Percentiles rank a stretch among this genome's conserved stretches.
These are phyloP conservation scores for Idaea straminata DNA, from an alignment of 2,888 invertebrate genomes.

Conservation along the genomic window DNA sequence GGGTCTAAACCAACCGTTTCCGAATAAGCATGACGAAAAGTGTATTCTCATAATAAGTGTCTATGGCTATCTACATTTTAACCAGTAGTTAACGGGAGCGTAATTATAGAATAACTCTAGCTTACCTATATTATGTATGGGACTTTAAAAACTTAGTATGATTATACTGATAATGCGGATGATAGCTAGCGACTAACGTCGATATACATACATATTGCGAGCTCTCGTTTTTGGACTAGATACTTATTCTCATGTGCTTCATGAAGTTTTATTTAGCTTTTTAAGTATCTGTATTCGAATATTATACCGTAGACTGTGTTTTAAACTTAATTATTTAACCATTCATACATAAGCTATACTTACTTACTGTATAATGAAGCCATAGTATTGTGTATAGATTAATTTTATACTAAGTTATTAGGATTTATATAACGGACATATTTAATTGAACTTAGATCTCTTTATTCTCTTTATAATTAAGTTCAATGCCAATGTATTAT, in stretches of 20 bases:
- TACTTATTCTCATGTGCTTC: not conserved
- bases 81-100: not conserved
- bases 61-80: not conserved
- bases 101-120: not conserved
- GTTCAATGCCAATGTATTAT: not conserved
- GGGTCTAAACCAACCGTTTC: not conserved
- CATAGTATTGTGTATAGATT: not conserved
- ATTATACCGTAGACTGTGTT: not conserved
- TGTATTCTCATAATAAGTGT: not conserved
- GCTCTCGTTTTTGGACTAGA: not conserved
- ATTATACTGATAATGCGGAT: not conserved
- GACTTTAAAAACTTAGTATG: slow-evolving; percentile 1
- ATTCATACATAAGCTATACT: not conserved
- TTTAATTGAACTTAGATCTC: not conserved
- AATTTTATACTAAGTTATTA: not conserved
- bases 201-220: too few species aligned
- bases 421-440: not conserved
- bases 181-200: not conserved
- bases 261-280: slow-evolving; percentile 1
- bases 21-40: not conserved
- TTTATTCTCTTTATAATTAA: not conserved
- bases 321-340: not conserved
- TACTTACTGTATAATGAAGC: not conserved
- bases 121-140: not conserved
- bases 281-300: not conserved